Base-by-base conservation (phyloP, 2,113 vertebrate genomes). In the Cephalopterus ornatus region DNA sequence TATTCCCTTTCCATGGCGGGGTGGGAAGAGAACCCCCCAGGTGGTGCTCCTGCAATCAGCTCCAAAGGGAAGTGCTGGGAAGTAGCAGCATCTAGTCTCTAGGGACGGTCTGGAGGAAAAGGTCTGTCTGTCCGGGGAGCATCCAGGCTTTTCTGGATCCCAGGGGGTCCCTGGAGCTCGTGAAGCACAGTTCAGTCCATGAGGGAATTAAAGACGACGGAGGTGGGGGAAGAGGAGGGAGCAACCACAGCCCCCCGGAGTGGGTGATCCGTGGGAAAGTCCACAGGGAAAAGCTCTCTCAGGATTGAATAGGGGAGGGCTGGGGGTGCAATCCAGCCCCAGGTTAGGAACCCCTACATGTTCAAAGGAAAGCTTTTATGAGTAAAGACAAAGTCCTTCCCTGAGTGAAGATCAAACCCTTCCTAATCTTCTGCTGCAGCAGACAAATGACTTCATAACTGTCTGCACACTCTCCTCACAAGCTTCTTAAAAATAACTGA, bases 331-430 rank as follows among this genome's bases (percentile, higher is more conserved):
- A 44, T 9, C 70, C 70, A 88, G 59, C 8, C 35, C 73, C 87
- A 65, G 7, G 5, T 62, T 37, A 50, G 83, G 85, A 86, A 19
- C 53, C 58, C 63, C 46, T 80, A 55, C 2, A 0, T 12, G n/a
- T 84, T 92, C 91, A 91, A 91, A 88, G 92, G 32, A 39, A 80
- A 91, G 55, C 17, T 76, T 95, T 91, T 63, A 52, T 74, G 63
- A 93, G 86, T 47, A 30, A 81, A 63, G 63, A 50, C 86, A 55
- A 88, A 12, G 83, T 28, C 55, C 42, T 80, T 50, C 46, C 44
- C 27, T 5, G 39, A 59, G 85, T 15, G 75, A 86, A 93, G 82
- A 91, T 89, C 94, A 97, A 95, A 93, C 91, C 86, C 42, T 86
- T 62, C 72, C 68, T 88, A 84, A 96, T 86, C 88, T 92, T 79